These are phyloP conservation scores for Chionoecetes opilio DNA, from an alignment of 1,140 invertebrate species.

Conservation along the genomic window DNA sequence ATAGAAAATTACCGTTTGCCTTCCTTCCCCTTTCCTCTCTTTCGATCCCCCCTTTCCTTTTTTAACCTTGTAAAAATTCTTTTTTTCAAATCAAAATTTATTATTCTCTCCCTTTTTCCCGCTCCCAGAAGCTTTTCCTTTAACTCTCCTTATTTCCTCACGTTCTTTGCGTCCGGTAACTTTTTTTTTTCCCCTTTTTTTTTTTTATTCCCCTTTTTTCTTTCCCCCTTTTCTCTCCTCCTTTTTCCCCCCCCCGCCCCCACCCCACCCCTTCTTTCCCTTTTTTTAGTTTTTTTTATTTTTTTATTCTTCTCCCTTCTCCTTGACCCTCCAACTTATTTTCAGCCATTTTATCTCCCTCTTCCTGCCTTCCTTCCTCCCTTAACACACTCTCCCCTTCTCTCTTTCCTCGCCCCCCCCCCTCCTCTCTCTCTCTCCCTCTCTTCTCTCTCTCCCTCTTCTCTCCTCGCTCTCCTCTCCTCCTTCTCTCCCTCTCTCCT, in stretches of 20 bases:
- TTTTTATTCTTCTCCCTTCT: background rate
- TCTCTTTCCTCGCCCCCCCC: too few species aligned
- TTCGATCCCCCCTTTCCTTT: too few species aligned
- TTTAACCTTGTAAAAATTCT: too few species aligned
- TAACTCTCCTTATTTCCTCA: too few species aligned
- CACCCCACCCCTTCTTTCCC: background rate
- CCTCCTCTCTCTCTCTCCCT: slow-evolving; percentile 40
- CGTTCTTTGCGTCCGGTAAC: too few species aligned
- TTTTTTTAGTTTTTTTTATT: background rate
- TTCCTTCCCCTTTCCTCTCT: too few species aligned
- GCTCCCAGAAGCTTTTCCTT: too few species aligned
- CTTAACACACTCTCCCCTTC: slow-evolving; percentile 29
- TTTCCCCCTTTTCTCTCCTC: background rate
- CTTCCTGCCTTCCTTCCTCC: too few species aligned
- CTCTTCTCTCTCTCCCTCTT: slow-evolving; percentile 39
- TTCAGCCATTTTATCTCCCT: background rate
- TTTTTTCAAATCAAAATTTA: too few species aligned
- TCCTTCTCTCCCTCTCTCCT: slow-evolving; percentile 40
- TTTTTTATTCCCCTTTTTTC: background rate
- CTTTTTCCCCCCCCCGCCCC: background rate
- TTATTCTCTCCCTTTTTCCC: too few species aligned
- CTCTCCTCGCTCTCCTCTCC: slow-evolving; percentile 38
- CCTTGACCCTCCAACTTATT: background rate
- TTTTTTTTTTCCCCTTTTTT: too few species aligned
- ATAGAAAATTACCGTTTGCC: too few species aligned